Base-by-base conservation (phyloP, 2,888 invertebrate genomes). In the Cenopis cana region DNA sequence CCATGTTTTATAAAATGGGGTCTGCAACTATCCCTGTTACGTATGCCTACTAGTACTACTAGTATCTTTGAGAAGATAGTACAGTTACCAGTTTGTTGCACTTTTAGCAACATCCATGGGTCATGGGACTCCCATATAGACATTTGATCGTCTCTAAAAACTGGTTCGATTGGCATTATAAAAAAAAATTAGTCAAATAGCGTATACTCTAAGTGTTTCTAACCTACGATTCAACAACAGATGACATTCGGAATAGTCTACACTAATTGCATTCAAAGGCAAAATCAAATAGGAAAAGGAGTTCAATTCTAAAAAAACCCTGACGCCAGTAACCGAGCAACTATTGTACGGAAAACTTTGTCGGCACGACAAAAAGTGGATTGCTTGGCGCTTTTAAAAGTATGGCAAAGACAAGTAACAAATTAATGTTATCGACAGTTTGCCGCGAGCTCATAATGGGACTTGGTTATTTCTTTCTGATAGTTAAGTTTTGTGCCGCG, bases 381-480 rank as follows among this genome's bases (percentile, higher is more conserved):
- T 56, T 67, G 67, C 71, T 69, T n/a, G 50, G 70, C 54, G 36
- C 65, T 66, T 70, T 70, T 66, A 55, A 70, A 66, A 67, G 29
- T 41, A 61, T 41, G 71, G 56, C 49, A 14, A 18, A 55, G 71
- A 71, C 71, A 71, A 61, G 61, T 10, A 66, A 60, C 66, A 71
- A 66, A 67, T 71, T 56, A 67, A 61, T 41, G 49, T 38, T 71
- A 71, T 67, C 66, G 71, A 61, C 56, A 71, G 61, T 56, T 71
- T 6, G 55, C 55, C 55, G 17, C 17, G 38, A 59, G 29, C 36
- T 41, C 57, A 64, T 64, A 52, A 64, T 64, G 18, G 29, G 12
- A 18, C 38, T 66, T 56, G 29, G 12, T 24, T 64, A 14, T 49
- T 38, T 24, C 29, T 55, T 49, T 12, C 60, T n/a, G n/a, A 24